Conservation (phyloP, 2,888 invertebrate genomes). For the Rhyacophila evoluta region DNA sequence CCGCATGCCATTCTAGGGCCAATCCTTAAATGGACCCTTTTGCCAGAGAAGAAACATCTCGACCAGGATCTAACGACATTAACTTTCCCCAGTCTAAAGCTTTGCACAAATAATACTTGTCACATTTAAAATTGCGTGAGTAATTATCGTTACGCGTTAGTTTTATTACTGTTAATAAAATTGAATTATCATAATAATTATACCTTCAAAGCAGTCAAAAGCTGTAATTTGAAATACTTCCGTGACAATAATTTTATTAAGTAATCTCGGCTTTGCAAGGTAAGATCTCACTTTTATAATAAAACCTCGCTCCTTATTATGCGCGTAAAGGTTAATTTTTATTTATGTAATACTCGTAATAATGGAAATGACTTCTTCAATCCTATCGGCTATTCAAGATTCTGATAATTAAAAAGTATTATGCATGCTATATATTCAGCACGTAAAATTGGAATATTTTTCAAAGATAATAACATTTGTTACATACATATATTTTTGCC, state of each 20-base stretch:
- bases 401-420: no score
- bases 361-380: neutral
- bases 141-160: conserved; percentile 14
- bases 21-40: conserved; percentile 26
- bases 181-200: conserved; percentile 3
- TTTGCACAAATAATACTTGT: neutral
- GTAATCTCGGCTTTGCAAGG: neutral
- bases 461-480: no score
- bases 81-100: neutral
- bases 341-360: no score
- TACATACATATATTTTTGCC: no score
- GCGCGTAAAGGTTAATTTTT: neutral
- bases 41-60: conserved; percentile 7
- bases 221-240: neutral
- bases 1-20: conserved; percentile 36
- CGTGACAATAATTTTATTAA: neutral
- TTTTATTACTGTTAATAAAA: conserved; percentile 7
- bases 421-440: no score
- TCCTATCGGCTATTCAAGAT: no score
- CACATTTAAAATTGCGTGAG: conserved; percentile 13
- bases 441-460: no score
- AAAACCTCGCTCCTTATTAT: neutral
- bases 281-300: neutral
- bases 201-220: neutral
- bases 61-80: conserved; percentile 19